These are phyloP conservation scores for Aphidius colemani DNA, from an alignment of 2,888 invertebrate genomes.

Conservation along the genomic window DNA sequence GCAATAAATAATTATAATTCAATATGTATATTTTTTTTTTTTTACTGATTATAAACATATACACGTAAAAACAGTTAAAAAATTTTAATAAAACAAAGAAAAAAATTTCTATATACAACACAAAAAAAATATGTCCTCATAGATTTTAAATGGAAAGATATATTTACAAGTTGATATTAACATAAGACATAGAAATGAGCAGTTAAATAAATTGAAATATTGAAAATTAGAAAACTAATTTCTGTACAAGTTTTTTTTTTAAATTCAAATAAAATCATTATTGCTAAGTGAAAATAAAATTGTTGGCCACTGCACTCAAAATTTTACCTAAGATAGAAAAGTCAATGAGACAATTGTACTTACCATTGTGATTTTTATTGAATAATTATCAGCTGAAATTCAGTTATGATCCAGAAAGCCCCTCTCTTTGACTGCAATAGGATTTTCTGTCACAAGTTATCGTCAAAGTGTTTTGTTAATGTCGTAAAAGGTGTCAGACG, in stretches of 20 bases:
- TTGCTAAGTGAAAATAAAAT: too few relatives aligned
- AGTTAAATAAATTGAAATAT: slow-evolving; percentile 2
- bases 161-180: slow-evolving; percentile 29
- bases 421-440: too few relatives aligned
- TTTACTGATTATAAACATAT: neutral
- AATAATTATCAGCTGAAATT: too few relatives aligned
- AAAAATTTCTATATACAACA: slow-evolving; percentile 37
- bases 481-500: too few relatives aligned
- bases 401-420: too few relatives aligned
- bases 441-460: too few relatives aligned
- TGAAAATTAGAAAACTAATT: slow-evolving; percentile 16
- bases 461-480: too few relatives aligned
- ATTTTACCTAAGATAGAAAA: too few relatives aligned
- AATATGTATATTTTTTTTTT: neutral
- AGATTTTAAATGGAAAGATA: slow-evolving; percentile 20
- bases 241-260: neutral
- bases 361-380: too few relatives aligned
- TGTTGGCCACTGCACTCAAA: too few relatives aligned
- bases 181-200: slow-evolving; percentile 27
- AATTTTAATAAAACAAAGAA: slow-evolving; percentile 15
- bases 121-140: slow-evolving; percentile 30
- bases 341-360: too few relatives aligned
- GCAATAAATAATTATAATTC: neutral
- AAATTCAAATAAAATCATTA: neutral
- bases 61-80: neutral